Percentiles rank a stretch among this genome's conserved stretches.
phyloP scores from a whole-genome alignment of 2,113 vertebrate genomes.

The Casuarius casuarius region DNA sequence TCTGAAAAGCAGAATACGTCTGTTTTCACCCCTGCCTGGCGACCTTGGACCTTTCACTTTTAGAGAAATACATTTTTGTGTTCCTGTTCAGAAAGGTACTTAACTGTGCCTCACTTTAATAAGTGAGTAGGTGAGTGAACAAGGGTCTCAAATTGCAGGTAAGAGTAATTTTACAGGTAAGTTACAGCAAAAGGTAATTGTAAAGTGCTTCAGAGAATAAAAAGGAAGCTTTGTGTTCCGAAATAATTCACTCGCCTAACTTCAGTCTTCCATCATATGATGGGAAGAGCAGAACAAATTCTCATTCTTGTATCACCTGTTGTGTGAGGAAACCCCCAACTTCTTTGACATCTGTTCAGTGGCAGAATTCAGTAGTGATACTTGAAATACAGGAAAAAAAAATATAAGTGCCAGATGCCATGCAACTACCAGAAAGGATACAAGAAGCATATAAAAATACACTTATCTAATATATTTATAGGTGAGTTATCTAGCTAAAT shows the following conservation, averaged over 20 bases:
- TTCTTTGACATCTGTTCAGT: not conserved
- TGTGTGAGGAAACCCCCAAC: constrained; percentile 8
- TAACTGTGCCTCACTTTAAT: constrained; percentile 10
- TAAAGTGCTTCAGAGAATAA: constrained; percentile 33
- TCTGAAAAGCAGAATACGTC: not conserved
- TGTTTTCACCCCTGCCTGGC: not conserved
- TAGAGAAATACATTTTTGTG: not conserved
- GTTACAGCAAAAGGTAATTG: constrained; percentile 42
- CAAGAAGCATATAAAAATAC: not conserved
- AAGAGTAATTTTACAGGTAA: constrained; percentile 42
- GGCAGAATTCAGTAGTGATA: not conserved
- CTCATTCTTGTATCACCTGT: constrained; percentile 4
- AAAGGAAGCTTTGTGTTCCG: constrained; percentile 32
- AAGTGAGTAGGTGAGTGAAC: constrained; percentile 8
- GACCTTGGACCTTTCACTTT: not conserved
- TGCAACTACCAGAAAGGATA: not conserved
- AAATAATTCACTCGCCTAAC: not conserved
- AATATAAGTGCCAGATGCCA: not conserved
- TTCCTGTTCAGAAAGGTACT: constrained; percentile 13
- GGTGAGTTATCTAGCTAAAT: no score
- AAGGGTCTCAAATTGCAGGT: constrained; percentile 20
- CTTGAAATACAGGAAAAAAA: not conserved
- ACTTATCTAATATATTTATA: no score
- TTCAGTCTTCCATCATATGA: not conserved
- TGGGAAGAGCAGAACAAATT: constrained; percentile 5